phyloP scores from a whole-genome alignment of 2,888 invertebrate species.

The Oscheius sp. region DNA sequence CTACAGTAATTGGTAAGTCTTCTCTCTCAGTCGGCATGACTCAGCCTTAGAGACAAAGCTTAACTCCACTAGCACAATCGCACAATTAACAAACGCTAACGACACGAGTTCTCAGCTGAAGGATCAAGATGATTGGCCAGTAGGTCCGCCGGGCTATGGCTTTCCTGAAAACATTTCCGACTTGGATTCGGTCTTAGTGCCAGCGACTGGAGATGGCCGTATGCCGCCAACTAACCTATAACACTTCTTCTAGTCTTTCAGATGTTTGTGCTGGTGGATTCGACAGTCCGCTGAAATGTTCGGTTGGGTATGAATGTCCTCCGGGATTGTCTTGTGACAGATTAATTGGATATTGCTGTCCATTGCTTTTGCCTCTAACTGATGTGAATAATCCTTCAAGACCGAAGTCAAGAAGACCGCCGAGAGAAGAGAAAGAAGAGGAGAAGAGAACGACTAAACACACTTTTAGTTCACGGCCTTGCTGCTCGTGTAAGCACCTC shows the following conservation, averaged over 20 bases:
- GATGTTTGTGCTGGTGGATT: conserved; percentile 62
- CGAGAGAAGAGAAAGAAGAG: not conserved
- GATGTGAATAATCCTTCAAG: conserved; percentile 46
- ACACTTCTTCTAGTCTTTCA: conserved; percentile 39
- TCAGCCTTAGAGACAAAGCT: too few relatives aligned
- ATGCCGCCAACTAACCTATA: not conserved
- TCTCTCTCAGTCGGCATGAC: not conserved
- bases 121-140: conserved; percentile 59
- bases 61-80: conserved; percentile 17
- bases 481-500: conserved; percentile 30
- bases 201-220: conserved; percentile 64
- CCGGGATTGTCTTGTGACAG: conserved; percentile 64
- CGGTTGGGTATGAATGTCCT: conserved; percentile 55
- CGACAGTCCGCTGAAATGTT: conserved; percentile 53
- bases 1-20: conserved; percentile 48
- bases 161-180: conserved; percentile 58
- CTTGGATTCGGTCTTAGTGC: conserved; percentile 61
- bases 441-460: not conserved
- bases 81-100: too few relatives aligned
- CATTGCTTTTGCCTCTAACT: conserved; percentile 62
- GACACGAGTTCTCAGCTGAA: conserved; percentile 31
- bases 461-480: not conserved
- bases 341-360: conserved; percentile 61
- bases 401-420: conserved; percentile 20
- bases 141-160: conserved; percentile 60